Percentiles rank a stretch among this genome's conserved stretches.
Evolutionary conservation across 1,140 invertebrate genomes (phyloP).

Genomic region (Drosophila simulans): DNA sequence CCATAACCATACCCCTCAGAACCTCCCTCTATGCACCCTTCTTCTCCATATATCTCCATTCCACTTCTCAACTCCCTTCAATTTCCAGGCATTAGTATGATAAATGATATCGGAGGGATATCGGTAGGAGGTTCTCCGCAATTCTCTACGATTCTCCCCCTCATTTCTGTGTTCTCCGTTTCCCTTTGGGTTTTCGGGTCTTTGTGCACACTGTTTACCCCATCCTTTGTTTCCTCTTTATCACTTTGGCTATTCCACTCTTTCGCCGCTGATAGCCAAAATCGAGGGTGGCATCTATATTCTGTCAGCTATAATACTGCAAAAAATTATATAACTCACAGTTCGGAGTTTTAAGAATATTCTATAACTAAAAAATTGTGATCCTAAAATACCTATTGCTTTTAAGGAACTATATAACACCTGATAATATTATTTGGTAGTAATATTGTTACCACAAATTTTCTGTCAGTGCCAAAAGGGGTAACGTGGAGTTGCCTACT

Average conservation of each 20-base stretch:
- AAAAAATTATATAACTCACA: not conserved
- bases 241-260: constrained; percentile 2
- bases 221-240: constrained; percentile 3
- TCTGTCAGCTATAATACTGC: not conserved
- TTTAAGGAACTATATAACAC: no score
- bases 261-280: constrained; percentile 2
- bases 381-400: not conserved
- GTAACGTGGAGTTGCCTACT: not conserved
- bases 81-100: constrained; percentile 65
- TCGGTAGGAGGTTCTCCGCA: constrained; percentile 9
- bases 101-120: constrained; percentile 57
- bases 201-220: not conserved
- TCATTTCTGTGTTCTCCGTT: not conserved
- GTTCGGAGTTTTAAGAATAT: no score
- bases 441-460: not conserved
- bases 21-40: no score
- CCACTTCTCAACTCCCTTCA: constrained; percentile 31
- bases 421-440: not conserved
- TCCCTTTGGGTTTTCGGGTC: not conserved
- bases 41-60: constrained; percentile 1
- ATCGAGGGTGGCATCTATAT: constrained; percentile 6
- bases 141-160: constrained; percentile 3
- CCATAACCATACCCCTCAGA: no score
- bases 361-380: not conserved
- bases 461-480: not conserved